Evolutionary conservation across 2,888 invertebrate genomes (phyloP).

Genomic region (Melangyna quadrimaculata): DNA sequence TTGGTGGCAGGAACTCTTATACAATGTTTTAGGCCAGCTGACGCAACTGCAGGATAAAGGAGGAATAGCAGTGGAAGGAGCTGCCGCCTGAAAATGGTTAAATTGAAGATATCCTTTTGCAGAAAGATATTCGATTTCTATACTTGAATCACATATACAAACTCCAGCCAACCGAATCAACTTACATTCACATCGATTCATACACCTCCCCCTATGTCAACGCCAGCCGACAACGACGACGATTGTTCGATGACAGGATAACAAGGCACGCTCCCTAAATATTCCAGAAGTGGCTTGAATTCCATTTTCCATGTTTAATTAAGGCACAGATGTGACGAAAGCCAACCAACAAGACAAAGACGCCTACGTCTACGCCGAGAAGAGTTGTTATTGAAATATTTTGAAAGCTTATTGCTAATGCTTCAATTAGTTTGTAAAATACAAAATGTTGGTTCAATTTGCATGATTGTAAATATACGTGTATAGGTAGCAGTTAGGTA

Average conservation of each 20-base stretch:
- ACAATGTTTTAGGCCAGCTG: conserved; percentile 10
- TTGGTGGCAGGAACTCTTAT: neutral
- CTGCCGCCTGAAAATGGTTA: conserved; percentile 16
- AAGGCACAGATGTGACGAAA: conserved; percentile 31
- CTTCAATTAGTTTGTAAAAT: conserved; percentile 5
- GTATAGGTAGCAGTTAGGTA: too few relatives aligned
- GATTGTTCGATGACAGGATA: conserved; percentile 60
- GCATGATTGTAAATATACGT: neutral
- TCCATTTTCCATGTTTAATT: conserved; percentile 40
- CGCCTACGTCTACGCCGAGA: neutral
- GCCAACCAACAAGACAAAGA: neutral
- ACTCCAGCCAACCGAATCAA: conserved; percentile 13
- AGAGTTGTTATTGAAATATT: neutral
- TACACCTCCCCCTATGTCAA: neutral
- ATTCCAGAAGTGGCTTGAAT: neutral
- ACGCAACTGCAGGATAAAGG: conserved; percentile 30
- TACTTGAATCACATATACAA: conserved; percentile 3
- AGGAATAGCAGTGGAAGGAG: too few relatives aligned
- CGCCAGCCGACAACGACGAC: neutral
- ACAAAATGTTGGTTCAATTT: conserved; percentile 5
- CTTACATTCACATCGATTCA: conserved; percentile 47
- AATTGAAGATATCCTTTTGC: conserved; percentile 39
- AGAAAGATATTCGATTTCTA: conserved; percentile 15
- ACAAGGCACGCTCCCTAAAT: conserved; percentile 23
- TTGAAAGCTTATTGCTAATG: neutral